Evolutionary conservation across 2,888 invertebrate species (phyloP).

Genomic region (Mycalesis mineus): DNA sequence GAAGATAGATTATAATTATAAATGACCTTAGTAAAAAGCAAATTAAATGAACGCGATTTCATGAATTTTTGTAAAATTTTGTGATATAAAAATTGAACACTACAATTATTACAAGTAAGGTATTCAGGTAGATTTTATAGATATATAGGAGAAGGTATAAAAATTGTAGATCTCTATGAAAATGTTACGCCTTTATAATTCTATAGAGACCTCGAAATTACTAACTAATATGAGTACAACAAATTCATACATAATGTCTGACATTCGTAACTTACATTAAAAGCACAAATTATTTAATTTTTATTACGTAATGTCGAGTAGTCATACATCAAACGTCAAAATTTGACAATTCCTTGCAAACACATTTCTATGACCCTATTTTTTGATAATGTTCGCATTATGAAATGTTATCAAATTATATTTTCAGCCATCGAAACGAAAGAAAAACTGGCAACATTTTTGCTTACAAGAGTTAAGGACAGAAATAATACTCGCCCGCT

Average conservation of each 20-base stretch:
- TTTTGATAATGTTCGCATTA: too few relatives aligned
- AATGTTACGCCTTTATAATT: background rate
- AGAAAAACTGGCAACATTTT: too few relatives aligned
- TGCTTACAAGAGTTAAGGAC: too few relatives aligned
- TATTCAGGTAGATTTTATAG: background rate
- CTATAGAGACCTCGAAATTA: constrained; percentile 5
- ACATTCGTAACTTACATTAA: constrained; percentile 53
- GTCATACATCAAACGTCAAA: too few relatives aligned
- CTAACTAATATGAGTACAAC: constrained; percentile 25
- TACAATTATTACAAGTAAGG: background rate
- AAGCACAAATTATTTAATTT: constrained; percentile 37
- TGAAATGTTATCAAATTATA: too few relatives aligned
- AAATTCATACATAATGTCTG: constrained; percentile 47
- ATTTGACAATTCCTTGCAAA: too few relatives aligned
- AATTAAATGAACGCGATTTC: background rate
- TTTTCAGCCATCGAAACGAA: too few relatives aligned
- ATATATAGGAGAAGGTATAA: constrained; percentile 2
- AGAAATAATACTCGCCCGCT: too few relatives aligned
- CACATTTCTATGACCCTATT: too few relatives aligned
- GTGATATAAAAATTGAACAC: background rate
- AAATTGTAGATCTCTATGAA: constrained; percentile 3
- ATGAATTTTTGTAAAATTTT: background rate
- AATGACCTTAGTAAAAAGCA: too few relatives aligned
- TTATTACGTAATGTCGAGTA: too few relatives aligned
- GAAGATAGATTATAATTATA: too few relatives aligned